A percentile compares a stretch with the other conserved stretches of the same genome.
These are phyloP conservation scores for Zosterops japonicus DNA, from an alignment of 2,113 vertebrate species.

Conservation along the genomic window DNA sequence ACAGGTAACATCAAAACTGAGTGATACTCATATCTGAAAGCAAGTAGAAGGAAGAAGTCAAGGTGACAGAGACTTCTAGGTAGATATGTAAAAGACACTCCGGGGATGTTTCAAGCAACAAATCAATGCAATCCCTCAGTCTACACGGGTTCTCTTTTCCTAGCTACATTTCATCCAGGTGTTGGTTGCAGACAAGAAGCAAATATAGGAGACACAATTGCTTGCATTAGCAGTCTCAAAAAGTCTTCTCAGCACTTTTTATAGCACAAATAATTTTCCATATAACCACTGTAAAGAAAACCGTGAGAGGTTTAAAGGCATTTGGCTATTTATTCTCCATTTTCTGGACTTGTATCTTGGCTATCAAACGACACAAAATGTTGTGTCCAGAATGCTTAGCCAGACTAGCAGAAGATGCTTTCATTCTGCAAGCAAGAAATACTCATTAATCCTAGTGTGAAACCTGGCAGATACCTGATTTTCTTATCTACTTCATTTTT, in stretches of 20 bases:
- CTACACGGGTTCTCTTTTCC: not conserved
- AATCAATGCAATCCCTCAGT: not conserved
- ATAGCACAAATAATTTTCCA: not conserved
- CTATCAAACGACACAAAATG: not conserved
- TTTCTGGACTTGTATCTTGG: not conserved
- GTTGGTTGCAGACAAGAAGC: not conserved
- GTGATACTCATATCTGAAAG: not conserved
- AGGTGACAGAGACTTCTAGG: not conserved
- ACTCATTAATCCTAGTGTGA: not conserved
- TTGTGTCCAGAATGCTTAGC: not conserved
- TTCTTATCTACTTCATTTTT: not conserved
- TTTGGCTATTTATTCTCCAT: not conserved
- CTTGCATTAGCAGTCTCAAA: not conserved
- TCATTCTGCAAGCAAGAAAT: not conserved
- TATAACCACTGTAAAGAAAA: not conserved
- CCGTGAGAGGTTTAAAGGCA: not conserved
- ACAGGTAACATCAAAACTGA: not conserved
- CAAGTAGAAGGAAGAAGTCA: not conserved
- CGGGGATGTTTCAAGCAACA: not conserved
- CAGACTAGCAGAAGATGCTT: not conserved
- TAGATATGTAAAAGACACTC: not conserved
- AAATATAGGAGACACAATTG: not conserved
- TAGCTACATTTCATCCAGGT: not conserved
- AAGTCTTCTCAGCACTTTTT: not conserved
- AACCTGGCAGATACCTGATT: not conserved